Conservation (phyloP, 2,797 vertebrate species). For the Sylvilagus floridanus region DNA sequence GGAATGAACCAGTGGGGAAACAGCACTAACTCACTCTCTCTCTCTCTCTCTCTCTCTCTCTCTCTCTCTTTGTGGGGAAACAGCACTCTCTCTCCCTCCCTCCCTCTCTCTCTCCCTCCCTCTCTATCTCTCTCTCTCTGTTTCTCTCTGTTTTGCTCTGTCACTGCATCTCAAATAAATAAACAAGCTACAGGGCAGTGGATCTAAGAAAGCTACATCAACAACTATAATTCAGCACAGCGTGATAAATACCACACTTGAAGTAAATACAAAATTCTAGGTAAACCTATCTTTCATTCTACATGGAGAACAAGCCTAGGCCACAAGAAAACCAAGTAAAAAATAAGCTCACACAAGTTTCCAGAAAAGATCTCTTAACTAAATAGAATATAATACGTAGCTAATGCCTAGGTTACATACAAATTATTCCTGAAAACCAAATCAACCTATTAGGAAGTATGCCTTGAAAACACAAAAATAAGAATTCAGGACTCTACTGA, state of each 20-base stretch:
- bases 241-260: background rate
- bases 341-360: background rate
- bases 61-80: too few relatives aligned
- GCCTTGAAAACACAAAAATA: background rate
- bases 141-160: too few relatives aligned
- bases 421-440: constrained; percentile 43
- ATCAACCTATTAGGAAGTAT: background rate
- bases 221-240: background rate
- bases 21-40: too few relatives aligned
- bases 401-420: background rate
- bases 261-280: background rate
- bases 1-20: too few relatives aligned
- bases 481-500: background rate
- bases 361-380: background rate
- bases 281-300: background rate
- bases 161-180: background rate
- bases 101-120: too few relatives aligned
- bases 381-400: background rate
- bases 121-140: too few relatives aligned
- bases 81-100: too few relatives aligned
- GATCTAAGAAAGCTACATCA: constrained; percentile 16
- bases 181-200: background rate
- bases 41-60: too few relatives aligned
- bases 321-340: background rate
- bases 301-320: background rate